These are phyloP conservation scores for Cryptosula pallasiana DNA, from an alignment of 2,888 invertebrate species.

Conservation along the genomic window DNA sequence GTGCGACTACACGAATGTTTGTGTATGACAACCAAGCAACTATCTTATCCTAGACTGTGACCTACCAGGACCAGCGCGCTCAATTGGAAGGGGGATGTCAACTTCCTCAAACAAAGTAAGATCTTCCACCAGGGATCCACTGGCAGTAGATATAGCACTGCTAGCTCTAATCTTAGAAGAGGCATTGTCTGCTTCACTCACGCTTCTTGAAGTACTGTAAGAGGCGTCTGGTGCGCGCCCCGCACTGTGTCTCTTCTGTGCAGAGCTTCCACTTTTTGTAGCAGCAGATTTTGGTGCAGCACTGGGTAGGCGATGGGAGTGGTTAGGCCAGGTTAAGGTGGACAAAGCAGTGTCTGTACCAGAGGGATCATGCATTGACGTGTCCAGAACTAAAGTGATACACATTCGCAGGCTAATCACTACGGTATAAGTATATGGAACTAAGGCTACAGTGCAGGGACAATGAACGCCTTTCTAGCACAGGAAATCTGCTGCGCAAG, in stretches of 20 bases:
- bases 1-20: not conserved
- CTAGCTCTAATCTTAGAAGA: not conserved
- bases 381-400: not conserved
- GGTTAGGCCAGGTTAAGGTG: not conserved
- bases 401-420: too few species aligned
- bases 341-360: not conserved
- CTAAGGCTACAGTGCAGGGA: too few species aligned
- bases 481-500: too few species aligned
- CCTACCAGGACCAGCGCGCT: not conserved
- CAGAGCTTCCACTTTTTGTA: not conserved
- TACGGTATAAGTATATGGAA: too few species aligned
- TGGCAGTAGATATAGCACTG: not conserved
- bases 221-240: not conserved
- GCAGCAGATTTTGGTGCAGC: not conserved
- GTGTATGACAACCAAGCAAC: not conserved
- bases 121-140: slow-evolving; percentile 10
- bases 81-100: not conserved
- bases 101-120: slow-evolving; percentile 20
- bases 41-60: not conserved
- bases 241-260: not conserved
- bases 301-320: not conserved
- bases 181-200: not conserved
- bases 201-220: not conserved
- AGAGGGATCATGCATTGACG: not conserved
- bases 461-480: too few species aligned